These are phyloP conservation scores for Gymnogyps californianus DNA, from an alignment of 2,113 vertebrate genomes.

Conservation along the genomic window DNA sequence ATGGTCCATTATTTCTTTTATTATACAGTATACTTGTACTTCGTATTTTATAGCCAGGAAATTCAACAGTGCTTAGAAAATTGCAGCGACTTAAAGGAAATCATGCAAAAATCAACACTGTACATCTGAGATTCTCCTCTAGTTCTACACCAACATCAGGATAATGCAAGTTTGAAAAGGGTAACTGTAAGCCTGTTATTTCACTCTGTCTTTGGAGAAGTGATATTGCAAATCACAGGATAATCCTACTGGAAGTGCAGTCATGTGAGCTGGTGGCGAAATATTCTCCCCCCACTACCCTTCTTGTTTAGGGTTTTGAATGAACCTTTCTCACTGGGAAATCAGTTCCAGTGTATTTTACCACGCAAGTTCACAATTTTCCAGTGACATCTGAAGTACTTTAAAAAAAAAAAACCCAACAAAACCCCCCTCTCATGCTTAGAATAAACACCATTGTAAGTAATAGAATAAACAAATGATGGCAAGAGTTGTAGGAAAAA, in stretches of 20 bases:
- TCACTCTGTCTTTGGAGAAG: not conserved
- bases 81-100: not conserved
- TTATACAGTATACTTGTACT: not conserved
- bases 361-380: not conserved
- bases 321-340: not conserved
- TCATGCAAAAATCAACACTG: accelerated
- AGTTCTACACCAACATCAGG: not conserved
- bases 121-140: not conserved
- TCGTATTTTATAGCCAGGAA: not conserved
- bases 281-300: not conserved
- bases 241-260: not conserved
- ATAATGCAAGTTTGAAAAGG: not conserved
- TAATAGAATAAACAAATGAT: not conserved
- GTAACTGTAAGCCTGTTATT: not conserved
- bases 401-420: not conserved
- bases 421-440: accelerated
- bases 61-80: not conserved
- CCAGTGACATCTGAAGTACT: not conserved
- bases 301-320: not conserved
- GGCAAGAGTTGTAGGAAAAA: not conserved
- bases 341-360: not conserved
- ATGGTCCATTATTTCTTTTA: not conserved
- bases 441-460: not conserved
- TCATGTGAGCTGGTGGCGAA: not conserved
- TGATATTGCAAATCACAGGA: not conserved